Base-by-base conservation (phyloP, 2,888 invertebrate species). In the Orthosia gothica region DNA sequence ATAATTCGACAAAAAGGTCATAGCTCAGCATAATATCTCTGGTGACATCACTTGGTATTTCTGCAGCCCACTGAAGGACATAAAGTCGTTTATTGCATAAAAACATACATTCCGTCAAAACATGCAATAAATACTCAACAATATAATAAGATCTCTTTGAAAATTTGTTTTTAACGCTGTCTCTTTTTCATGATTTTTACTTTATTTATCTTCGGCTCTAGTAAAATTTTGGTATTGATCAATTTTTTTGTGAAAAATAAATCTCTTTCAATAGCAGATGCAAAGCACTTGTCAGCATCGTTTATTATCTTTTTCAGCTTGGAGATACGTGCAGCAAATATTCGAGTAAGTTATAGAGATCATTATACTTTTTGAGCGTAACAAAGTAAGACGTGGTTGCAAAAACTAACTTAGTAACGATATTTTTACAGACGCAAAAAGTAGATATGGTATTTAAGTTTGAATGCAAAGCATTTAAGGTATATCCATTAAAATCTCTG, bases 301-400 rank as follows among this genome's bases (percentile, higher is more conserved):
- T 76, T 76, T 58, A n/a, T 58, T 47, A 40, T 50, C 12, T 69
- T 49, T 75, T 75, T 69, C 45, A 69, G 16, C 18, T 49, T 61
- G 13, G 15, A 26, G 15, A 61, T 26, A 54, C 47, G 18, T 32
- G 23, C 32, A n/a, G 58, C 12, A 50, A 52, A 61, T 52, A 20
- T 5, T 47, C 5, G 18, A 71, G 12, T 54, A n/a, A n/a, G 18
- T 40, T 40, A 40, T 13, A 23, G 12, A 23, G 15, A 73, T 23
- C 61, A n/a, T 74, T 65, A 58, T 74, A 40, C 15, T 63, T 57
- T 74, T 32, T 65, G 9, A 75, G n/a, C 23, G 26, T 69, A 62
- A 23, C 26, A 18, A 63, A 20, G 2, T 20, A 40, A 61, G 3
- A 75, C 7, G 13, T 66, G 40, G 4, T 61, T 13, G 13, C 20